phyloP scores from a whole-genome alignment of 2,888 invertebrate genomes.

The Lepidocyrtoides sp. region DNA sequence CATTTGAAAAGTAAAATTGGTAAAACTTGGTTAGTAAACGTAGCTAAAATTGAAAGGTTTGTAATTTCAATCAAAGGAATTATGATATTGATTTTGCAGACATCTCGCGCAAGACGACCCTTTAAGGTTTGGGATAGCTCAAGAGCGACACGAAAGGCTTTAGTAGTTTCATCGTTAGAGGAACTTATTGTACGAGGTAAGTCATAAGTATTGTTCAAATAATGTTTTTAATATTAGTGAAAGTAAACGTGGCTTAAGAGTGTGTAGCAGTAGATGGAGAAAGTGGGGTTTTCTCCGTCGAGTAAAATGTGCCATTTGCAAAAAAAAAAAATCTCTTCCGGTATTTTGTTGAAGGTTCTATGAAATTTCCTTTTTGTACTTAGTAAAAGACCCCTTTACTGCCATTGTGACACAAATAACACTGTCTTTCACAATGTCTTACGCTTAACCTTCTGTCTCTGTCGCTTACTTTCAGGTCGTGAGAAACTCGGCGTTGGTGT shows the following conservation, averaged over 20 bases:
- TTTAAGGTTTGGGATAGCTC: constrained; percentile 99
- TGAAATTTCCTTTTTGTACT: no score
- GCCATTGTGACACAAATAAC: no score
- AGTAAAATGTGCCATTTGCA: no score
- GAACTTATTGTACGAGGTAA: constrained; percentile 94
- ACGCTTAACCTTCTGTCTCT: background rate
- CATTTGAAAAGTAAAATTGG: no score
- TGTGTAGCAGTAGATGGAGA: no score
- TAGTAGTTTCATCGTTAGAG: constrained; percentile 96
- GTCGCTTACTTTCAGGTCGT: constrained; percentile 89
- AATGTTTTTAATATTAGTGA: background rate
- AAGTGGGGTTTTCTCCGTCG: no score
- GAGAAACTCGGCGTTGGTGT: constrained; percentile 96
- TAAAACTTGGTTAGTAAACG: no score
- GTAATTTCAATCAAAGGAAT: background rate
- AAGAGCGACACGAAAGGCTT: constrained; percentile 96
- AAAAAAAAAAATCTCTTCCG: no score
- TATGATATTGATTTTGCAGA: constrained; percentile 70
- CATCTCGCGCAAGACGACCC: constrained; percentile 87
- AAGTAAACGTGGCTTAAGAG: background rate
- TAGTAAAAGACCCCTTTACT: no score
- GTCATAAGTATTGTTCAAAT: constrained; percentile 84
- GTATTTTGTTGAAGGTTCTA: no score
- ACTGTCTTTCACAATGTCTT: no score
- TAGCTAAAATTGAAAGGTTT: no score